These are phyloP conservation scores for Chaetodon auriga DNA, from an alignment of 2,113 vertebrate genomes.

Conservation along the genomic window DNA sequence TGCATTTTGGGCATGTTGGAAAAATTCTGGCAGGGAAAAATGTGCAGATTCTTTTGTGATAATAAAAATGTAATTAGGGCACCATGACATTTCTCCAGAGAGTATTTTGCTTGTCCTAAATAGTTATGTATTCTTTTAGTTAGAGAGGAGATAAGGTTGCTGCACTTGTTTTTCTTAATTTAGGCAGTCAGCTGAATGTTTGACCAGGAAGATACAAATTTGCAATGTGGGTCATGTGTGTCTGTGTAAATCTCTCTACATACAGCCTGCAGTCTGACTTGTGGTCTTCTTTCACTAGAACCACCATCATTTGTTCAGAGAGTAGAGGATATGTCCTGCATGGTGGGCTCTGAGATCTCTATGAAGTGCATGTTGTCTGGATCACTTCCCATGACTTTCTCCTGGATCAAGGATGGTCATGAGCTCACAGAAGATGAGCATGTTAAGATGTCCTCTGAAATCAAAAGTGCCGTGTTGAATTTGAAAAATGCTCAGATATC, in stretches of 20 bases:
- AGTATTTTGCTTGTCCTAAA: background rate
- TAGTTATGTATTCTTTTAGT: background rate
- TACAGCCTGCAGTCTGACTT: slow-evolving; percentile 31
- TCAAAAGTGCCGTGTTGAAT: slow-evolving; percentile 88
- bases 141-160: background rate
- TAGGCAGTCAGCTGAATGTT: background rate
- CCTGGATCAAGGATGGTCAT: slow-evolving; percentile 92
- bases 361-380: slow-evolving; percentile 93
- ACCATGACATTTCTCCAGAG: too few species aligned
- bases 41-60: too few species aligned
- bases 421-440: slow-evolving; percentile 92
- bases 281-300: slow-evolving; percentile 86
- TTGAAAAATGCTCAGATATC: slow-evolving; percentile 91
- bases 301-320: slow-evolving; percentile 92
- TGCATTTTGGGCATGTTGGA: background rate
- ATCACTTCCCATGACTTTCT: slow-evolving; percentile 91
- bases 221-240: slow-evolving; percentile 1
- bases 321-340: slow-evolving; percentile 89
- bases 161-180: background rate
- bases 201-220: background rate
- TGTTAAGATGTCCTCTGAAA: slow-evolving; percentile 91
- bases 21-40: background rate
- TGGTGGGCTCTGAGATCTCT: slow-evolving; percentile 89
- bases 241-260: background rate
- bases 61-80: too few species aligned